Percentiles rank a stretch among this genome's conserved stretches.
phyloP scores from a whole-genome alignment of 2,113 vertebrate species.

The Epinephelus lanceolatus region DNA sequence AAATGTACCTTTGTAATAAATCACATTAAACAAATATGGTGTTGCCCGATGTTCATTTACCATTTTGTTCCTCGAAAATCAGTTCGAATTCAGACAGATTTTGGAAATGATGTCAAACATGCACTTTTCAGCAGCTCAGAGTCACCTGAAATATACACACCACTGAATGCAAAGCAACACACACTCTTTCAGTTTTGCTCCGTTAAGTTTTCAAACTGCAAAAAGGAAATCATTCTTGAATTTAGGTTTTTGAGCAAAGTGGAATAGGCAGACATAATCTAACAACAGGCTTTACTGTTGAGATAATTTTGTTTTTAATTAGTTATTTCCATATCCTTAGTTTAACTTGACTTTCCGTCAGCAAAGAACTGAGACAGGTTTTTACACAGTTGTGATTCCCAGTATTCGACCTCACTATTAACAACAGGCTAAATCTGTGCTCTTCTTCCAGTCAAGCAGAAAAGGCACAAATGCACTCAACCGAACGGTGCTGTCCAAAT shows the following conservation, averaged over 20 bases:
- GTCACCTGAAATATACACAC: not conserved
- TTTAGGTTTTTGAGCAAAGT: no score
- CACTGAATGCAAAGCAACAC: not conserved
- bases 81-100: not conserved
- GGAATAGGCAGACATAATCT: not conserved
- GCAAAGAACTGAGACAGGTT: not conserved
- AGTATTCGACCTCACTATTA: not conserved
- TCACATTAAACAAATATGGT: not conserved
- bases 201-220: not conserved
- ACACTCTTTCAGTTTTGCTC: not conserved
- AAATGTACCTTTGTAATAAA: not conserved
- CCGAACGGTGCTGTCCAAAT: constrained; percentile 14
- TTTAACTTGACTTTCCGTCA: not conserved
- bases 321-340: not conserved
- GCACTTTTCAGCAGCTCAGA: not conserved
- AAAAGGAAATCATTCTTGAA: not conserved
- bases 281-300: not conserved
- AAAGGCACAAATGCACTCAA: constrained; percentile 39
- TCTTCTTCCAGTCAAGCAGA: constrained; percentile 22
- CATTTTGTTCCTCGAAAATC: not conserved
- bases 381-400: not conserved
- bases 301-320: not conserved
- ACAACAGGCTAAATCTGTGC: constrained; percentile 8
- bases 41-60: not conserved
- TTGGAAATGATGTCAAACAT: not conserved